phyloP scores from a whole-genome alignment of 2,888 invertebrate species.

The Leptopilina drosophilae region DNA sequence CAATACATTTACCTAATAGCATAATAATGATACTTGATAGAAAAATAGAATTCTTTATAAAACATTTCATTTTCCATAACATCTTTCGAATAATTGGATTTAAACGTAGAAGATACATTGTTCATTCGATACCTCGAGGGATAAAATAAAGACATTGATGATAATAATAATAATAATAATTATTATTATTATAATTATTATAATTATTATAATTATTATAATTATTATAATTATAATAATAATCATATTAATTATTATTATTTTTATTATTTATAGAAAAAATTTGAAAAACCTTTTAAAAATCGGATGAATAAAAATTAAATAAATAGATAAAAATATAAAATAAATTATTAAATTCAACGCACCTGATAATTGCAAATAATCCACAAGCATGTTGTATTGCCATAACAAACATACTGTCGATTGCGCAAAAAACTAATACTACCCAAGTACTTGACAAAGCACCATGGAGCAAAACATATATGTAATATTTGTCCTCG shows the following conservation, averaged over 20 bases:
- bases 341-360: neutral
- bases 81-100: neutral
- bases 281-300: no score
- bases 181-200: no score
- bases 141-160: no score
- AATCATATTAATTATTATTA: no score
- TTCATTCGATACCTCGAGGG: conserved; percentile 1
- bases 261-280: no score
- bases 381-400: conserved; percentile 13
- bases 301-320: no score
- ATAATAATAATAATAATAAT: no score
- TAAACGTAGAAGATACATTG: neutral
- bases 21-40: neutral
- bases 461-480: neutral
- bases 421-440: neutral
- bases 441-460: neutral
- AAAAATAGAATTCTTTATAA: neutral
- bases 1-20: neutral
- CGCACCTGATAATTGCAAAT: conserved; percentile 18
- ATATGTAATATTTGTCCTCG: neutral
- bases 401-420: neutral
- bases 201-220: no score
- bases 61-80: neutral
- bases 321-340: neutral
- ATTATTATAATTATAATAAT: no score